Evolutionary conservation across 2,113 vertebrate genomes (phyloP), one percentile per base, ranked within the genome.

Genomic region (Plectropomus leopardus): DNA sequence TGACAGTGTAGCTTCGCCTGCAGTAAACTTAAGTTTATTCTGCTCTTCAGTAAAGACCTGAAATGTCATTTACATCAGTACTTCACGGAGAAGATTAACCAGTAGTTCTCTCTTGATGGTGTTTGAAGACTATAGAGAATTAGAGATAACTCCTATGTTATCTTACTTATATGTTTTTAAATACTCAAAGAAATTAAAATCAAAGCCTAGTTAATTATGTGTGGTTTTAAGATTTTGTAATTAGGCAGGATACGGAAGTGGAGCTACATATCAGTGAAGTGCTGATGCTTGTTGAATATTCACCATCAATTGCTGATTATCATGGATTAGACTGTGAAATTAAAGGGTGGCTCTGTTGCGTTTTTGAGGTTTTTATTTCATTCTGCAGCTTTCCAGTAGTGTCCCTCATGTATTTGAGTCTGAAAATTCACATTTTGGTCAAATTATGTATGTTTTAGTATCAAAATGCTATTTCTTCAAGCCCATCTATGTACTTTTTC

Each of bases 71-170:
- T 61, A 24, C 17, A 61, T 26, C 57, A 48, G 23, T 34, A n/a
- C 60, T 58, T 78, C 58, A 77, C 32, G 44, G 36, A 58, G 45
- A 30, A 65, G 76, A 80, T 82, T 71, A 67, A 53, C 70, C 30
- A 44, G 23, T 9, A 17, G 13, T 47, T 17, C 57, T 24, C 55
- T 70, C 40, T 55, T 36, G 40, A 36, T 57, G 23, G 45, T 21
- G 28, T 47, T 40, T 68, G 2, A 53, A 48, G 17, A 23, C n/a
- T n/a, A 9, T 65, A 34, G n/a, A 68, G 53, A 57, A 55, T 40
- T n/a, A 1, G 40, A 61, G 54, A 79, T 50, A 24, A 57, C n/a
- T n/a, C n/a, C n/a, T n/a, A n/a, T n/a, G n/a, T n/a, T n/a, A n/a
- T n/a, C n/a, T 51, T 30, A 51, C 76, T 72, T 76, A 13, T 61